Evolutionary conservation across 1,140 invertebrate genomes (phyloP).

Genomic region (Geopemphigus sp.): DNA sequence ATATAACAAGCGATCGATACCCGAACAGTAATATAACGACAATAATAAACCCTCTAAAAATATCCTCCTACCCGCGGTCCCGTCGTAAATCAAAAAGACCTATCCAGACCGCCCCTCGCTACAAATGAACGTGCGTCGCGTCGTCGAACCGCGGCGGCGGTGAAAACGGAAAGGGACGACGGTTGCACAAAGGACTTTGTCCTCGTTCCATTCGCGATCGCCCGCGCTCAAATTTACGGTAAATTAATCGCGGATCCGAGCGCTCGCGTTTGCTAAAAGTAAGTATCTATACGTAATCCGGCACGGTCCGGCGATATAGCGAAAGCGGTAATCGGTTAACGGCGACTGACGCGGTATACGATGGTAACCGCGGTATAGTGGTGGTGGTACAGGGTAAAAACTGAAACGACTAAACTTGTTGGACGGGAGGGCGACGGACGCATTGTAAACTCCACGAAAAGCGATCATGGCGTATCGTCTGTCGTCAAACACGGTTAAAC

Average conservation of each 20-base stretch:
- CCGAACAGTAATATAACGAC: too few relatives aligned
- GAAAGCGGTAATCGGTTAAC: neutral
- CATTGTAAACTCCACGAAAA: too few relatives aligned
- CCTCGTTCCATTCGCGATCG: neutral
- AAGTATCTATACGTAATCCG: neutral
- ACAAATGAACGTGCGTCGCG: too few relatives aligned
- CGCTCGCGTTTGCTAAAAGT: neutral
- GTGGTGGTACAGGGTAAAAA: neutral
- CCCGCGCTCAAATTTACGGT: neutral
- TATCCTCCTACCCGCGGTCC: too few relatives aligned
- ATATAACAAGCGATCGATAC: too few relatives aligned
- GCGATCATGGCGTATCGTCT: too few relatives aligned
- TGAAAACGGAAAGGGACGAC: neutral
- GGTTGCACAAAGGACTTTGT: neutral
- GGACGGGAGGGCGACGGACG: too few relatives aligned
- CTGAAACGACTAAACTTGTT: neutral
- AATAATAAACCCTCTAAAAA: too few relatives aligned
- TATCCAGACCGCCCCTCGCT: neutral
- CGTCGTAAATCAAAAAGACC: conserved; percentile 6
- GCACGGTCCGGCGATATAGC: neutral
- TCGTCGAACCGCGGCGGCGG: neutral
- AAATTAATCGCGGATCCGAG: neutral
- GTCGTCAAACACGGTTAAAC: too few relatives aligned
- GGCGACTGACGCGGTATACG: too few relatives aligned
- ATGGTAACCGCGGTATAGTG: neutral